These are phyloP conservation scores for Athalia rosae DNA, from an alignment of 2,888 invertebrate genomes.

Conservation along the genomic window DNA sequence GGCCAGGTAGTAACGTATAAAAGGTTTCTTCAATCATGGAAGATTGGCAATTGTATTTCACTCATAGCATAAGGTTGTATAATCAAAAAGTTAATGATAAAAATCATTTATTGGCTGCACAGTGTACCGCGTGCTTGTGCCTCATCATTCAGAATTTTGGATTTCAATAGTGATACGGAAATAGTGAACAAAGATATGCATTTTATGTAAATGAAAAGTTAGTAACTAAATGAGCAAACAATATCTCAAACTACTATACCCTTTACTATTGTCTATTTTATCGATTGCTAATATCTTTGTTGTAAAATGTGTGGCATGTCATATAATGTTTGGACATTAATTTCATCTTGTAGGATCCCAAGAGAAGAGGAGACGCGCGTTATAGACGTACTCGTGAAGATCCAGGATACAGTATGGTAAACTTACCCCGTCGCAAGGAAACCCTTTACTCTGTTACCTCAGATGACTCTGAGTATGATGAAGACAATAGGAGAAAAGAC, in stretches of 20 bases:
- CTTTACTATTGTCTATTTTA: background rate
- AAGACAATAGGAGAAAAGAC: slow-evolving; percentile 19
- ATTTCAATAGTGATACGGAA: too few relatives aligned
- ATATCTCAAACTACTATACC: background rate
- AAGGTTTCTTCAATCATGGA: background rate
- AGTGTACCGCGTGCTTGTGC: background rate
- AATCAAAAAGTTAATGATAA: background rate
- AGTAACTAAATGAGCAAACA: too few relatives aligned
- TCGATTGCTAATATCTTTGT: background rate
- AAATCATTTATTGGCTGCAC: background rate
- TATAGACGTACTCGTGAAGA: slow-evolving; percentile 32
- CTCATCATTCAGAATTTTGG: too few relatives aligned
- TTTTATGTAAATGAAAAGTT: too few relatives aligned
- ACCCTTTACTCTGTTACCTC: slow-evolving; percentile 25
- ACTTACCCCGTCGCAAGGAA: slow-evolving; percentile 34
- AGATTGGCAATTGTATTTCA: background rate
- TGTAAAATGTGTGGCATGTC: background rate
- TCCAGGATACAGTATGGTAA: slow-evolving; percentile 32
- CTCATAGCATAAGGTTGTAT: background rate
- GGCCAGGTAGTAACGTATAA: background rate
- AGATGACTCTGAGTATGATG: slow-evolving; percentile 25
- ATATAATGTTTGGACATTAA: background rate
- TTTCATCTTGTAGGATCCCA: slow-evolving; percentile 23
- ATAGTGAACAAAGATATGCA: too few relatives aligned
- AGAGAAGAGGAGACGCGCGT: slow-evolving; percentile 33